phyloP scores from a whole-genome alignment of 2,113 vertebrate genomes.

The Orycteropus afer region DNA sequence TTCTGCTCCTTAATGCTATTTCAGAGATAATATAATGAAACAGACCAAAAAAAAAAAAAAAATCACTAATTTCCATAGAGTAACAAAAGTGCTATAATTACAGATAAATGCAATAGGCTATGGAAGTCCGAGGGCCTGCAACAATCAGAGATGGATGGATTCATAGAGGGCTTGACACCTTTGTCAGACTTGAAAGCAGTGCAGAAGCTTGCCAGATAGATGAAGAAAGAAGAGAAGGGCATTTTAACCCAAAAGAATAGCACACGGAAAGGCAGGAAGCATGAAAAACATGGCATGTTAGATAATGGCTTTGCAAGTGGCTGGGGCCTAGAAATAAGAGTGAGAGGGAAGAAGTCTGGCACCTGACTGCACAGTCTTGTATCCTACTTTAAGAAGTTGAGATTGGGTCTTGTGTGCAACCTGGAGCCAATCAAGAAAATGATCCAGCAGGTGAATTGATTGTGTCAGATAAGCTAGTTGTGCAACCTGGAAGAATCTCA shows the following conservation, averaged over 20 bases:
- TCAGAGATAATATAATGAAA: neutral
- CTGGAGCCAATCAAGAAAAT: neutral
- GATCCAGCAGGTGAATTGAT: neutral
- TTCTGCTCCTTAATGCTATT: neutral
- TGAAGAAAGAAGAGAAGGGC: neutral
- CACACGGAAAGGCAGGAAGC: neutral
- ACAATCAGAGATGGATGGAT: neutral
- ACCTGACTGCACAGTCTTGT: neutral
- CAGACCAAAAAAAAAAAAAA: neutral
- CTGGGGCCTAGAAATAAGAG: neutral
- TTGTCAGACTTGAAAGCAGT: neutral
- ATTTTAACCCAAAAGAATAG: no score
- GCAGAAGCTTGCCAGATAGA: neutral
- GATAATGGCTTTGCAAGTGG: neutral
- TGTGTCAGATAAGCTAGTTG: neutral
- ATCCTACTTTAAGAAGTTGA: neutral
- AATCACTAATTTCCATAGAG: neutral
- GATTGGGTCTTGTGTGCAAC: neutral
- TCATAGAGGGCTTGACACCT: neutral
- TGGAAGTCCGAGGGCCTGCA: neutral
- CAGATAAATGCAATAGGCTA: neutral
- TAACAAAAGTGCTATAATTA: neutral
- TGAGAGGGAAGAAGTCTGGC: neutral
- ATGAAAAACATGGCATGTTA: neutral
- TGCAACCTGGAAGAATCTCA: neutral